Base-by-base conservation (phyloP, 2,888 invertebrate species). In the Melanophora roralis region DNA sequence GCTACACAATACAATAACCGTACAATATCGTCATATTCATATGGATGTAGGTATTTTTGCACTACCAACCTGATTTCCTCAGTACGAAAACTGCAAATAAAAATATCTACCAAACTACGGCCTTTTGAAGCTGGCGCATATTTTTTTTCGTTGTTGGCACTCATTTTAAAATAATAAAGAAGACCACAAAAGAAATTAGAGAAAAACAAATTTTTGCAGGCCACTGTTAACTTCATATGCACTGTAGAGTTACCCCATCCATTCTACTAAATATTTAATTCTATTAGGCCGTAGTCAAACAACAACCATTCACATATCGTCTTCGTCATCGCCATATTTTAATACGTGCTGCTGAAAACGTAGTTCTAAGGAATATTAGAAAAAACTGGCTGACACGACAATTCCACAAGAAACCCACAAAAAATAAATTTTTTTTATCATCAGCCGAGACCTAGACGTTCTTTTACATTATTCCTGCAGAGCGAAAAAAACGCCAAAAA, bases 301-400 rank as follows among this genome's bases (percentile, higher is more conserved):
- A 34, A 49, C 49, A 27, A 60, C 23, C 36, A 38, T 40, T n/a
- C 27, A 59, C 21, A 19, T 43, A 60, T 16, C 34, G 59, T n/a
- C 11, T 40, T 11, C 43, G 23, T 34, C 43, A 36, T 11, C 2
- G 32, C 59, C 59, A 45, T 21, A 49, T 14, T 64, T 12, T 27
- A 7, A 19, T 19, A 53, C 59, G 65, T 60, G 57, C 34, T 60
- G 27, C 27, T 53, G 38, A 49, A 38, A 60, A 36, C 60, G 53
- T 32, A 34, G 45, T 43, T n/a, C n/a, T n/a, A 47, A 11, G 49
- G 23, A n/a, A 40, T 65, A 59, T 16, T 67, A 47, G 32, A 78
- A 59, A 73, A 71, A 36, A 68, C 62, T 78, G 64, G 57, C 57
- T 68, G 73, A 21, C 59, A 78, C 69, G 40, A 40, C 64, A 78